Evolutionary conservation across 2,797 vertebrate genomes (phyloP).

Genomic region (Bovichtus variegatus): DNA sequence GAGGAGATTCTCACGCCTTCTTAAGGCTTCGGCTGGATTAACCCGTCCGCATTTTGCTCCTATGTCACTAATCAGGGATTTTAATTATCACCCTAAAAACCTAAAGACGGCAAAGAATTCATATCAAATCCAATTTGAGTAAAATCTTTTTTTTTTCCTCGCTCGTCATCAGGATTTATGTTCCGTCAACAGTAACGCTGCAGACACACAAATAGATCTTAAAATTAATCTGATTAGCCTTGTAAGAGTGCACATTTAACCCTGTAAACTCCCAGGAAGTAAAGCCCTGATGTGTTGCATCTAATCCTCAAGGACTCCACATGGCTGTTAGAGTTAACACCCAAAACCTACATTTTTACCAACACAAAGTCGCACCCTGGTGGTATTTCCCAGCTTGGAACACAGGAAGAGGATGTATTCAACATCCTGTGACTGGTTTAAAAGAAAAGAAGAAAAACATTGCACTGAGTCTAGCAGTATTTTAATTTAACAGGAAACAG

Average conservation of each 20-base stretch:
- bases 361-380: background rate
- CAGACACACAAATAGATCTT: conserved; percentile 13
- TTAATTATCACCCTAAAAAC: conserved; percentile 48
- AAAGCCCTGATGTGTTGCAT: background rate
- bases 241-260: conserved; percentile 18
- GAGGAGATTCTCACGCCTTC: conserved; percentile 51
- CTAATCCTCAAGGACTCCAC: background rate
- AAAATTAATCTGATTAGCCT: conserved; percentile 32
- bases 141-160: conserved; percentile 13
- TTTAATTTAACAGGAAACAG: conserved; percentile 52
- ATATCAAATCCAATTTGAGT: conserved; percentile 32
- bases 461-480: conserved; percentile 49
- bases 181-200: background rate
- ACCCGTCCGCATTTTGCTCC: conserved; percentile 51
- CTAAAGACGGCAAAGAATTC: conserved; percentile 8
- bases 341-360: background rate
- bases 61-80: conserved; percentile 57
- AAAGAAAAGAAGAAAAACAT: conserved; percentile 6
- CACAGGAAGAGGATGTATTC: conserved; percentile 41
- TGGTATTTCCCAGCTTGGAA: conserved; percentile 32
- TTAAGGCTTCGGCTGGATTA: conserved; percentile 56
- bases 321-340: background rate
- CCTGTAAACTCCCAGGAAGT: background rate
- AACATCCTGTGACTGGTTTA: conserved; percentile 43
- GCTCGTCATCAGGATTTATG: background rate